Conservation (phyloP, 2,888 invertebrate genomes). For the Orthosia gracilis region DNA sequence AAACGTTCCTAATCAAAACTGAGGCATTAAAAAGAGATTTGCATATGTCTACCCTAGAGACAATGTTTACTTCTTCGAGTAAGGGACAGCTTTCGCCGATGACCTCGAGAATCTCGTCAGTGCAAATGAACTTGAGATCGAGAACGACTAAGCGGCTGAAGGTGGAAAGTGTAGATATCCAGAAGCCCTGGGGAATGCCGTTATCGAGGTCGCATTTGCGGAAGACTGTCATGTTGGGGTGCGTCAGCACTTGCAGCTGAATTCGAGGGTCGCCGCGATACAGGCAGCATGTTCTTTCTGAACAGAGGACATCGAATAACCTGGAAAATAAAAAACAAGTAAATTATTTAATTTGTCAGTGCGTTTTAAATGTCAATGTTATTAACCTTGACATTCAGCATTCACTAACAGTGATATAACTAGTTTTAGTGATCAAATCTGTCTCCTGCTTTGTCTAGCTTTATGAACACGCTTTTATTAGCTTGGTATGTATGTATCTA, state of each 20-base stretch:
- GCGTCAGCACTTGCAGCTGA: constrained; percentile 85
- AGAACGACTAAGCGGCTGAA: constrained; percentile 84
- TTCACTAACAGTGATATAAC: not conserved
- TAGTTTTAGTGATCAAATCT: constrained; percentile 18
- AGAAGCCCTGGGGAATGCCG: constrained; percentile 84
- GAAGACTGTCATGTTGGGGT: constrained; percentile 87
- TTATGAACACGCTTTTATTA: not conserved
- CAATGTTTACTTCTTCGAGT: constrained; percentile 88
- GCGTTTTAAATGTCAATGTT: constrained; percentile 17
- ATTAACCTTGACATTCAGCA: constrained; percentile 4
- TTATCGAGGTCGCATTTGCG: constrained; percentile 88
- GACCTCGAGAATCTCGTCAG: constrained; percentile 88
- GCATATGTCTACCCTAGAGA: constrained; percentile 87
- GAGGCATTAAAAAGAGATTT: constrained; percentile 89
- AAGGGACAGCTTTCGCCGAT: constrained; percentile 82
- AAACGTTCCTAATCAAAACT: constrained; percentile 87
- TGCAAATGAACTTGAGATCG: constrained; percentile 89
- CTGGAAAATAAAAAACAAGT: constrained; percentile 78
- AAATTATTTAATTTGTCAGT: constrained; percentile 32
- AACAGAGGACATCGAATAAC: constrained; percentile 90
- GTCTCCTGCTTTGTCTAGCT: constrained; percentile 8
- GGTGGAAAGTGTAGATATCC: constrained; percentile 82
- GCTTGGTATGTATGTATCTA: too few species aligned
- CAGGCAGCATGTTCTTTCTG: constrained; percentile 84
- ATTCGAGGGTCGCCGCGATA: constrained; percentile 86